phyloP scores from a whole-genome alignment of 1,140 invertebrate species.

The Coptotermes formosanus region DNA sequence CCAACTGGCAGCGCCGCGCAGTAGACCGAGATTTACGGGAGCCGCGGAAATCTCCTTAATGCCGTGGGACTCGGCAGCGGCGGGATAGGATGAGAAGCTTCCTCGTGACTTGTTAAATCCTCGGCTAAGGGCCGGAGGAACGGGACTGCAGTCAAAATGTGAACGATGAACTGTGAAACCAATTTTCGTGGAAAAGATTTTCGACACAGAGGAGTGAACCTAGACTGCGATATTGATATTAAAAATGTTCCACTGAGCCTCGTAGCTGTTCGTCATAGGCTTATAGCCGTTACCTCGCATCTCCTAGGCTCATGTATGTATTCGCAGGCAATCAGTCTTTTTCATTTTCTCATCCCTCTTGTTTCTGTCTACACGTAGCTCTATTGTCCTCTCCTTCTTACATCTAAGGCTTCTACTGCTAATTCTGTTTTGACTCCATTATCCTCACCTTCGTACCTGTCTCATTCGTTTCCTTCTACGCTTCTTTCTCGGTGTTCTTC shows the following conservation, averaged over 20 bases:
- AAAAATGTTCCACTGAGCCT: background rate
- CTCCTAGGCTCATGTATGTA: no score
- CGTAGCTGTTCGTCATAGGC: no score
- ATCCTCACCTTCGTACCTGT: no score
- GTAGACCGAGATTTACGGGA: conserved; percentile 25
- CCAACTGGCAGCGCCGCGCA: background rate
- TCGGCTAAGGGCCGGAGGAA: background rate
- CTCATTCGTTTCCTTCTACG: no score
- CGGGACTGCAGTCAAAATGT: background rate
- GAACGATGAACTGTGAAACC: conserved; percentile 17
- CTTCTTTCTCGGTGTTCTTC: no score
- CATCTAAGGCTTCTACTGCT: no score
- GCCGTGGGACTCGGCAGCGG: background rate
- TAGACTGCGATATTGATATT: background rate
- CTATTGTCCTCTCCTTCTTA: no score
- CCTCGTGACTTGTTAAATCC: conserved; percentile 27
- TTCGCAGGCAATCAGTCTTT: no score
- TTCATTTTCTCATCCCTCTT: no score
- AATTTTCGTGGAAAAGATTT: conserved; percentile 14
- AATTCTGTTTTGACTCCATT: no score
- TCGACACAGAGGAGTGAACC: background rate
- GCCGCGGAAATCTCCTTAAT: conserved; percentile 28
- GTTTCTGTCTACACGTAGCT: no score
- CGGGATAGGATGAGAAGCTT: conserved; percentile 21
- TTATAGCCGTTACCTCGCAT: no score